Conservation (phyloP, 2,888 invertebrate species). For the Drosophila mayaguana region DNA sequence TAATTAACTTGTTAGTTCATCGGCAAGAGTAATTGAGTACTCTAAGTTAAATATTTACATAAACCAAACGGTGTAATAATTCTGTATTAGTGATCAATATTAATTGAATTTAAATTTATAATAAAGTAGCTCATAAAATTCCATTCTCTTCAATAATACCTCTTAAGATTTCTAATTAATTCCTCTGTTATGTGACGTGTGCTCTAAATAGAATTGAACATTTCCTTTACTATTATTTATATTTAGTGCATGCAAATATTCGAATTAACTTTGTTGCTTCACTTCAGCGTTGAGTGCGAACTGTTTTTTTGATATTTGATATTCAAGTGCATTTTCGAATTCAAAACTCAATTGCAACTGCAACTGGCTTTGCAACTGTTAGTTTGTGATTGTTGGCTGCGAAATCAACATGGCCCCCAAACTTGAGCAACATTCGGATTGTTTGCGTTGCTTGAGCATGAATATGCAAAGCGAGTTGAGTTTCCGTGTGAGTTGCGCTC, state of each 20-base stretch:
- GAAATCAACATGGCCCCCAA: conserved; percentile 11
- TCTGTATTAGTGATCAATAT: no score
- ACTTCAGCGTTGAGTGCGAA: neutral
- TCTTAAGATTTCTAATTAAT: neutral
- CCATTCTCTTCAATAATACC: no score
- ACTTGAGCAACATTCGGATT: conserved; percentile 4
- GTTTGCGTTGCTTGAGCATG: neutral
- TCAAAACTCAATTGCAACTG: neutral
- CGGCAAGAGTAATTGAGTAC: no score
- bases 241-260: neutral
- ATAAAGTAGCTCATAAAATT: no score
- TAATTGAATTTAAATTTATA: no score
- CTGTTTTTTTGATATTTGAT: neutral
- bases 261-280: neutral
- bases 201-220: neutral
- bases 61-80: no score
- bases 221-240: neutral
- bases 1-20: no score
- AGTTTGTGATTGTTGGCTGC: conserved; percentile 9
- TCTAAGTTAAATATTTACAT: no score
- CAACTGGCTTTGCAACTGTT: neutral
- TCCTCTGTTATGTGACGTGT: neutral
- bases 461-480: conserved; percentile 10
- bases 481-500: conserved; percentile 2
- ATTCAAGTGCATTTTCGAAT: neutral